Evolutionary conservation across 2,797 vertebrate species (phyloP), one percentile per base, ranked within the genome.

Genomic region (Avahi laniger): DNA sequence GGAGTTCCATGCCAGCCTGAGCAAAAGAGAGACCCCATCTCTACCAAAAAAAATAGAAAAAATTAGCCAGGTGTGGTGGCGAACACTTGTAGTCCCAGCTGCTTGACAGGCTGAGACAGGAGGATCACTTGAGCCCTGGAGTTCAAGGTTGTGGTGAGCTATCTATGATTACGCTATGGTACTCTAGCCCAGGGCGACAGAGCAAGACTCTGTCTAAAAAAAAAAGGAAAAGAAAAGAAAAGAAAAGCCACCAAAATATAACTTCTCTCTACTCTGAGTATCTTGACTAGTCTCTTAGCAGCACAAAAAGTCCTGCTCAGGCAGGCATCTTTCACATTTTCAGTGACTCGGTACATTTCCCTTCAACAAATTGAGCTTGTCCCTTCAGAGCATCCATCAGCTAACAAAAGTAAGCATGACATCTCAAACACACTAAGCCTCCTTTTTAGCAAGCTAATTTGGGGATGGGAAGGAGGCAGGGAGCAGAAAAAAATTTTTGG

Each of bases 291-390:
- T 84, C 67, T 89, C 78, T 88, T 28, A 43, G 50, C 48, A 65
- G 85, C 28, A 72, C 52, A 76, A 81, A 61, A 73, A 50, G 33
- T 50, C 65, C 67, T 84, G 57, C 52, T 80, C 26, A 24, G 38
- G 69, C 26, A 24, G 38, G 69, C 81, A 90, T 65, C 92, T 95
- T 85, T 94, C 79, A 94, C 65, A 89, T 89, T 93, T 94, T 85
- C 91, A 94, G 75, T 38, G 81, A 96, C 70, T 89, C 4, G 41
- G 93, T 94, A 94, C 91, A 94, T 91, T 97, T 95, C 89, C 48
- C 65, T 95, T 92, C 67, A 89, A 96, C 81, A 97, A 91, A 93
- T 1, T 81, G 93, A 95, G 59, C 67, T 65, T 95, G 88, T 93
- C 57, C 73, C 84, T 85, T 86, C 48, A 61, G 65, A 86, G 28